These are phyloP conservation scores for Mythimna vitellina DNA, from an alignment of 2,888 invertebrate genomes.

Conservation along the genomic window DNA sequence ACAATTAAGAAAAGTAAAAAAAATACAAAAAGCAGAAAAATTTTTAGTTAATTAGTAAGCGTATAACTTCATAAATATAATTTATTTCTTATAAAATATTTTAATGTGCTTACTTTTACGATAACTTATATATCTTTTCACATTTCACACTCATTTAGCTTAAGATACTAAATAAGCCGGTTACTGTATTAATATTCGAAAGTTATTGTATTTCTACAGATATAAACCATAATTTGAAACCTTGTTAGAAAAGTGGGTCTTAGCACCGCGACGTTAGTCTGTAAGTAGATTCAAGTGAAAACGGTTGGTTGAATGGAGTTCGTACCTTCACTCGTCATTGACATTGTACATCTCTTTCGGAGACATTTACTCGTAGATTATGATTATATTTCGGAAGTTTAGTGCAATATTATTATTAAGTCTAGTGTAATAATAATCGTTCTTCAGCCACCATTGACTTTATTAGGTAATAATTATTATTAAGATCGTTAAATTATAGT, in stretches of 20 bases:
- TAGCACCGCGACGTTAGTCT: too few relatives aligned
- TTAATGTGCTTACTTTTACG: background rate
- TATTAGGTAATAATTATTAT: background rate
- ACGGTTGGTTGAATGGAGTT: too few relatives aligned
- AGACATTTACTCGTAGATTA: background rate
- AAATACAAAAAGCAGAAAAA: background rate
- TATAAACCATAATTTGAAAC: background rate
- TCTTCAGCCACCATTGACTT: background rate
- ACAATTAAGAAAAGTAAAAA: background rate
- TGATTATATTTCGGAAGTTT: background rate
- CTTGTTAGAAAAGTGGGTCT: too few relatives aligned
- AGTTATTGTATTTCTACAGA: background rate
- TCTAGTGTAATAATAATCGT: background rate
- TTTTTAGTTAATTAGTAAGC: background rate
- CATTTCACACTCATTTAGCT: background rate
- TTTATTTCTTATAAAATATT: too few relatives aligned
- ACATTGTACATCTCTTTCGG: too few relatives aligned
- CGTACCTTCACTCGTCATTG: too few relatives aligned
- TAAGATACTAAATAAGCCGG: background rate
- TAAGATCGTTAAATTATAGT: background rate
- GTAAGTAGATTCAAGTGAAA: too few relatives aligned
- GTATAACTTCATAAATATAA: background rate
- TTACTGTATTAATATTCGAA: background rate
- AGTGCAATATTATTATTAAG: too few relatives aligned
- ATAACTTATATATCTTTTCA: background rate